phyloP scores from a whole-genome alignment of 2,113 vertebrate genomes.

The Pycnonotus jocosus region DNA sequence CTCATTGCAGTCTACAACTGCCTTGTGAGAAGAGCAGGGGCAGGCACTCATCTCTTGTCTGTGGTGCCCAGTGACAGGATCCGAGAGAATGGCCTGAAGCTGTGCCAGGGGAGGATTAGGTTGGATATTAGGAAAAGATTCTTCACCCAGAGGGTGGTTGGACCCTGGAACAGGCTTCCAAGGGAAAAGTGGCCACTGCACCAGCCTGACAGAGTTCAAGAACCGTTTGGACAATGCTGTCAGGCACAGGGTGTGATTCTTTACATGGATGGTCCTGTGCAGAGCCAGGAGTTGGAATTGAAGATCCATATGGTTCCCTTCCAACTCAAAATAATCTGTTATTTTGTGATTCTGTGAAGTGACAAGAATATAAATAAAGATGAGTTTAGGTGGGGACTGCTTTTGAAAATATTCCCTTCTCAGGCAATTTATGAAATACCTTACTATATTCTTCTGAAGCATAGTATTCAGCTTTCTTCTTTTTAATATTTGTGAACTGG shows the following conservation, averaged over 20 bases:
- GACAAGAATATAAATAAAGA: background rate
- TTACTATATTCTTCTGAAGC: background rate
- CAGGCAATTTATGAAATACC: background rate
- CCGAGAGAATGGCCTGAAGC: background rate
- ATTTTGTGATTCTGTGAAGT: background rate
- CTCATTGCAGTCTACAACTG: background rate
- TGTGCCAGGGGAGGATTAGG: background rate
- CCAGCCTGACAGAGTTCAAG: background rate
- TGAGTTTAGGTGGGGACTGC: background rate
- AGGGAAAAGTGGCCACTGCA: too few relatives aligned
- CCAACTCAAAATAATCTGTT: background rate
- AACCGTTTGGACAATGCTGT: background rate
- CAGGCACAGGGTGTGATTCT: background rate
- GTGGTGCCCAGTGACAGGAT: background rate
- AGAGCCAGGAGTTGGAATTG: background rate
- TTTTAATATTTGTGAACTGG: background rate
- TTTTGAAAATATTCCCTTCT: background rate
- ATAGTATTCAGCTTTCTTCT: rapidly evolving
- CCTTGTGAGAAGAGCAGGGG: background rate
- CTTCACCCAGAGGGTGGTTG: background rate
- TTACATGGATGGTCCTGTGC: background rate
- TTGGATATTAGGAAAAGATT: background rate
- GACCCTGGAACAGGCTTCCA: background rate
- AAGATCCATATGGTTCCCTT: background rate
- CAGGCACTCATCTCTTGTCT: background rate